Base-by-base conservation (phyloP, 2,797 vertebrate genomes). In the Oreochromis grahami region DNA sequence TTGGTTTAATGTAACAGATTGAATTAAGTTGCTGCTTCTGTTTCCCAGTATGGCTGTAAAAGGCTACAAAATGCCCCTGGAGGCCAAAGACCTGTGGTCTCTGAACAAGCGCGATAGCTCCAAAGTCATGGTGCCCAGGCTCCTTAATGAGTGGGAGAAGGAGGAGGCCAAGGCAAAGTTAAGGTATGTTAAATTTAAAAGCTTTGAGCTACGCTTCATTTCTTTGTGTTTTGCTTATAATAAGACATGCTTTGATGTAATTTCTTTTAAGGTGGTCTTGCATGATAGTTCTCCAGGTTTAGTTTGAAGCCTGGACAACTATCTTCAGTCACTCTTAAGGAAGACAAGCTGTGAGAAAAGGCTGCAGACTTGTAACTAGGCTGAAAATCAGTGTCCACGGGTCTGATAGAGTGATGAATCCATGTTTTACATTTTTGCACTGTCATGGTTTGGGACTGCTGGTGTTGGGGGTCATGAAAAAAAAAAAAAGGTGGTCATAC, bases 71-170 rank as follows among this genome's bases (percentile, higher is more conserved):
- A 96, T 90, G n/a, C 98, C 98, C 4, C 95, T 99, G 6, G 95
- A 98, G 92, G 95, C 95, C 48, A 96, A 97, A 91, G 98, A 99
- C 92, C 96, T 99, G 68, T 99, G 99, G 99, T 97, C 98, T 0
- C 91, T 99, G 87, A 98, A 98, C 19, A 68, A 96, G 79, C 96
- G 96, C 0, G 97, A 99, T 92, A 91, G 93, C 81, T 98, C 98
- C 1, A 95, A 95, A 78, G 8, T 78, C 34, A 92, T 97, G 52
- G 97, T 99, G 19, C 92, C 96, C 7, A 95, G 76, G 56, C 95
- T 99, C 38, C 96, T 97, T 15, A 94, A 87, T 78, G 96, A 97
- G 26, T 99, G 98, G 98, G 96, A 98, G 26, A 95, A 93, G 84
- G 97, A 98, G 89, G 97, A 96, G 78, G 82, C 88, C 88, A 96